A percentile compares a stretch with the other conserved stretches of the same genome.
These are phyloP conservation scores for Hydrochoerus hydrochaeris DNA, from an alignment of 2,113 vertebrate species.

Conservation along the genomic window DNA sequence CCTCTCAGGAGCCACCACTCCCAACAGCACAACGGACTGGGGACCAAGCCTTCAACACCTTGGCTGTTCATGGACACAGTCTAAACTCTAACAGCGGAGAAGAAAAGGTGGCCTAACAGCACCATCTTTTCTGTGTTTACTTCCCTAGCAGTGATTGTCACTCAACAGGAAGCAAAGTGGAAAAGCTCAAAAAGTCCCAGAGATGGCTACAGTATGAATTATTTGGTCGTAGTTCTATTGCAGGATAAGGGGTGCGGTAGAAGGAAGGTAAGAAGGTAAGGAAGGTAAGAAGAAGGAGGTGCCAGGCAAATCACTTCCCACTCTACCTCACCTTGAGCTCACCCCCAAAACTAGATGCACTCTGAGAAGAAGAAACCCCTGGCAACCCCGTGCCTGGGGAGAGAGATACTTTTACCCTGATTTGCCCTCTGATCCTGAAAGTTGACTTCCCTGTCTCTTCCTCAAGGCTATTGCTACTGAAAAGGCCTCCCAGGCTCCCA, in stretches of 20 bases:
- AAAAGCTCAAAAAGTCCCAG: neutral
- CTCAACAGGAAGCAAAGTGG: neutral
- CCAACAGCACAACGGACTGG: neutral
- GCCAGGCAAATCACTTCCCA: neutral
- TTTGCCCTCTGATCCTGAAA: neutral
- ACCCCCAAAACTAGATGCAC: neutral
- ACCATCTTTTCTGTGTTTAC: neutral
- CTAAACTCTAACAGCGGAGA: neutral
- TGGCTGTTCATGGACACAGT: neutral
- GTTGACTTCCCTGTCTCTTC: neutral
- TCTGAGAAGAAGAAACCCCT: neutral
- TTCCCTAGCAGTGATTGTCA: neutral
- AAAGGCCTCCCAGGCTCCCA: neutral
- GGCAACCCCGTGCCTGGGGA: neutral
- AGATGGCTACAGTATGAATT: neutral
- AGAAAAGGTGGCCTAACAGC: neutral
- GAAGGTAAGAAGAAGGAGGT: no score
- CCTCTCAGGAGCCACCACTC: neutral
- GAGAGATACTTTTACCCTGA: neutral
- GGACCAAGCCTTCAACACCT: neutral
- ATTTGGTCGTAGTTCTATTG: neutral
- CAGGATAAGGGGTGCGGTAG: neutral
- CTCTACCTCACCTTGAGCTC: neutral
- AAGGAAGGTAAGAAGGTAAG: no score
- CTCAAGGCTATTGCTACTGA: neutral